Evolutionary conservation across 1,140 invertebrate species (phyloP).

Genomic region (Aradophagus sp.): DNA sequence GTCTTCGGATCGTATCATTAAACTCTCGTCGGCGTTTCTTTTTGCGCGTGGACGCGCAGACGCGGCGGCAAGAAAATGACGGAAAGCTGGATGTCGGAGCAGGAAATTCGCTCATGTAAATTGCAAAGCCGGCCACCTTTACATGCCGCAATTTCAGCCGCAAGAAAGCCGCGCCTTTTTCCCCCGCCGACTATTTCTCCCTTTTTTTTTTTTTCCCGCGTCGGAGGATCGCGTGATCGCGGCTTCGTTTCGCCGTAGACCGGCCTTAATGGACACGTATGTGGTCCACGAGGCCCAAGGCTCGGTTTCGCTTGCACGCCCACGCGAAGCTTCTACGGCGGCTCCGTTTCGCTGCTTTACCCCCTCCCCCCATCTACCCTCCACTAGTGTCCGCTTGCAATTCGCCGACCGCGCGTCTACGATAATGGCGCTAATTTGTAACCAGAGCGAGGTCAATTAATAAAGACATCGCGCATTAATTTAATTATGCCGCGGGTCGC

Average conservation of each 20-base stretch:
- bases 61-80: slow-evolving; percentile 1
- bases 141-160: slow-evolving; percentile 30
- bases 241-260: slow-evolving; percentile 21
- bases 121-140: slow-evolving; percentile 17
- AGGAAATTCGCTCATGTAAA: slow-evolving; percentile 28
- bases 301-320: slow-evolving; percentile 19
- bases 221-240: slow-evolving; percentile 32
- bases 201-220: no score
- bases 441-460: slow-evolving; percentile 64
- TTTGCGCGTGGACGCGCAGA: no score
- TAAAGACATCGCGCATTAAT: slow-evolving; percentile 64
- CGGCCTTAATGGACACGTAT: slow-evolving; percentile 32
- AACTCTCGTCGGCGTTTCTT: no score
- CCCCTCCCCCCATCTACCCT: slow-evolving; percentile 5
- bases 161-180: slow-evolving; percentile 27
- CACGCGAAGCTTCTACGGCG: slow-evolving; percentile 14
- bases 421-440: slow-evolving; percentile 63
- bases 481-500: slow-evolving; percentile 53
- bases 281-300: slow-evolving; percentile 43
- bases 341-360: slow-evolving; percentile 10
- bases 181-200: slow-evolving; percentile 15
- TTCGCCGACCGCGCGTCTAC: slow-evolving; percentile 13
- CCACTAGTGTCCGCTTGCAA: background rate
- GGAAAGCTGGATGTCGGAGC: slow-evolving; percentile 7
- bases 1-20: no score